Evolutionary conservation across 2,888 invertebrate species (phyloP), one percentile per base, ranked within the genome.

Genomic region (Ditylenchus weischeri): DNA sequence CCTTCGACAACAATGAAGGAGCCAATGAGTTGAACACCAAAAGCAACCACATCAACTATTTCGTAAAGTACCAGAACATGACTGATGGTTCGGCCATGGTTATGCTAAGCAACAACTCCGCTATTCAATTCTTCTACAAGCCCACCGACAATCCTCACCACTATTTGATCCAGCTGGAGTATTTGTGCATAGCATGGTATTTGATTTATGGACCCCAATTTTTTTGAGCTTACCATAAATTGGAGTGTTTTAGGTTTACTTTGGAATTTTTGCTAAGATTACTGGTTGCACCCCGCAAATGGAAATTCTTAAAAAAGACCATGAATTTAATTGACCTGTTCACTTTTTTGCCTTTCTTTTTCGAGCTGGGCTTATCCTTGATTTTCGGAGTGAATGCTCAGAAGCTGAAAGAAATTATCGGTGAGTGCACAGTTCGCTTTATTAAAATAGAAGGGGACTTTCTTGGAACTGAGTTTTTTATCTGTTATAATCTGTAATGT

Each of bases 111-210:
- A 54, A 54, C 10, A 13, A 21, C 54, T 54, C 54, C 2, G 54
- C 54, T 23, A 54, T 54, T 23, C 54, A 54, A 54, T 76, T 72
- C 61, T 62, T 72, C 18, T 77, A 77, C 64, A 59, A 66, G 64
- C 76, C 80, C 15, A 80, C 80, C 0, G 80, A 80, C 66, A 72
- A 73, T 59, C 81, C 81, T 13, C 72, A 74, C 23, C 49, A 62
- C 13, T 62, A 65, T 19, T 72, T 81, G 8, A 69, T 77, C 2
- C 62, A 74, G 36, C 66, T 82, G 35, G 82, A 82, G 64, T 79
- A 82, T 67, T 66, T 79, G 8, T 82, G 82, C 68, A 82, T 82
- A 48, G 74, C 72, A 43, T 82, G 82, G 82, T 82, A 54, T 7
- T 54, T 23, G n/a, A 54, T 13, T 54, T 15, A 4, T 38, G 59